Base-by-base conservation (phyloP, 2,113 vertebrate species). In the Loxodonta africana region DNA sequence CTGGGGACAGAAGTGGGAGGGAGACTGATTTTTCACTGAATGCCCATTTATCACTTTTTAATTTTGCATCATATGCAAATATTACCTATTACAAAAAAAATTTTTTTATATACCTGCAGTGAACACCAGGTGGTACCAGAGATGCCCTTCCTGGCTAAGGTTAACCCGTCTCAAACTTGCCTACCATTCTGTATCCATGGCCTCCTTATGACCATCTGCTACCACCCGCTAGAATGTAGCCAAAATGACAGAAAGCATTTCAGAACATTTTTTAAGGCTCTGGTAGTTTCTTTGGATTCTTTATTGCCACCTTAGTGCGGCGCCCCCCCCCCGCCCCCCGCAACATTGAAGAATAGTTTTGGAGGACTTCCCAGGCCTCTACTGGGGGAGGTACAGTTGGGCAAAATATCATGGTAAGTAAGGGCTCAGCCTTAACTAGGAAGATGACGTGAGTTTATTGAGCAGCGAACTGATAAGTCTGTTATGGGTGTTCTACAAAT, bases 181-280 rank as follows among this genome's bases (percentile, higher is more conserved):
- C 62, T 96, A 41, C 37, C 8, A 62, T 76, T 95, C 33, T 91
- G 28, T 94, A 44, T 46, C 63, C 15, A 83, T 53, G 46, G 33
- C 81, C 81, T 90, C 53, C 53, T 82, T 87, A 71, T 90, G 73
- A 65, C 82, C n/a, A 83, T 94, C 85, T 95, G 71, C 88, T 96
- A 85, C 94, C 91, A 94, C 62, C 82, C 94, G 81, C 81, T 97
- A 94, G 94, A 81, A 80, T 90, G 76, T 20, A 90, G 48, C 80
- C 92, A 88, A 95, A 80, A 94, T 88, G 71, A 90, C 67, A 92
- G 74, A 88, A 33, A 83, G 37, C 44, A 87, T 95, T 97, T 44
- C 26, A 84, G 57, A 83, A 25, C 57, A 90, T 71, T 84, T 30
- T 96, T 93, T 67, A 30, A 81, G 81, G 48, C 63, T 90, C 65